A percentile compares a stretch with the other conserved stretches of the same genome.
phyloP scores from a whole-genome alignment of 2,113 vertebrate species.

The Lichenostomus cassidix region DNA sequence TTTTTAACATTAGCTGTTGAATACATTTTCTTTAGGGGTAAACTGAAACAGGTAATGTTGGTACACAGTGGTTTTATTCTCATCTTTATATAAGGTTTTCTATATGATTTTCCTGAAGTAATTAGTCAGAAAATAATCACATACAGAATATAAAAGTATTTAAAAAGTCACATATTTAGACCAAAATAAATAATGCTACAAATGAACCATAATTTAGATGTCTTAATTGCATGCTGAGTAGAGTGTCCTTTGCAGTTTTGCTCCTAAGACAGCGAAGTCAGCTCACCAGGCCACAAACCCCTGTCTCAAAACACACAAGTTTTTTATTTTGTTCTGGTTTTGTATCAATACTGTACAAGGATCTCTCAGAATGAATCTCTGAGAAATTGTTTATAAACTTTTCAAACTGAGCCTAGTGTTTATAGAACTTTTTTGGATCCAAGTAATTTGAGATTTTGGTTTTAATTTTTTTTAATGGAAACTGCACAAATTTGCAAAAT shows the following conservation, averaged over 20 bases:
- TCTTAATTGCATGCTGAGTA: background rate
- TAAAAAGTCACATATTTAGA: background rate
- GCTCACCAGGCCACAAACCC: background rate
- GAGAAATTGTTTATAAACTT: background rate
- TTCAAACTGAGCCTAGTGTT: background rate
- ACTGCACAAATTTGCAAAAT: background rate
- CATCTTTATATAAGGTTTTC: background rate
- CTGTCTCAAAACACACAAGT: background rate
- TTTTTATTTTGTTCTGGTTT: background rate
- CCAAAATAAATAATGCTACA: background rate
- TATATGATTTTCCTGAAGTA: background rate
- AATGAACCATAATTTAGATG: background rate
- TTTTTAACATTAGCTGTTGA: background rate
- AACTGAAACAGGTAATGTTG: background rate
- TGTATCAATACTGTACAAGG: background rate
- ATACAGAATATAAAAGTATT: background rate
- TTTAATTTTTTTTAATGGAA: background rate
- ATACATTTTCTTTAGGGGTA: background rate
- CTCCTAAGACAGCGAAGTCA: background rate
- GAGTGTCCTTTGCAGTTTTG: background rate
- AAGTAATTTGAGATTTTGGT: background rate
- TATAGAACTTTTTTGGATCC: background rate
- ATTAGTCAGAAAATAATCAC: background rate
- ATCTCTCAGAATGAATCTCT: background rate
- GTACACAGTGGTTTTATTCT: background rate